Evolutionary conservation across 1,140 invertebrate genomes (phyloP), one percentile per base, ranked within the genome.

Genomic region (Brachionus asplanchnoidis): DNA sequence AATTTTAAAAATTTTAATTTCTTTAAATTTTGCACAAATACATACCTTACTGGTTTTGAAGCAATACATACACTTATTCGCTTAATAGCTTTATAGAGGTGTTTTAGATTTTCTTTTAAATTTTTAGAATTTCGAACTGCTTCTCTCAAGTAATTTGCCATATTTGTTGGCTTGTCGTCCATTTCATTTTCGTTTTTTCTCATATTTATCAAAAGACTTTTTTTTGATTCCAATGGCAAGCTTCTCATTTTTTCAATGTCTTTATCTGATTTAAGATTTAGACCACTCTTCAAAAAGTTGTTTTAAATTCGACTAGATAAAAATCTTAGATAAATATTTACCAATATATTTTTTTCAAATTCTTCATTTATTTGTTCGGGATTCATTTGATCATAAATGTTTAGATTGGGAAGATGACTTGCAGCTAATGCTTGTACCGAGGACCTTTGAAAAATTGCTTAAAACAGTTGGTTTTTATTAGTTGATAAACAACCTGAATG

Each of bases 61-160:
- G 79, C 79, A 65, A 82, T 82, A 28, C 79, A 82, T 20, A 82
- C 53, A 68, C 53, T 68, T 66, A 82, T 82, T 82, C 65, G 36
- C 14, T 82, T 82, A 11, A 82, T 46, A 28, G 60, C 65, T 68
- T 82, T 82, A 46, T 66, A 28, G 4, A 82, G 32, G 3, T 6
- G 50, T 44, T 82, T 82, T n/a, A 82, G 42, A 82, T 82, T 82
- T 68, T 82, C 79, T 65, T 65, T 82, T 26, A 82, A 46, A 65
- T 60, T 65, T 65, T 82, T 82, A 2, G 79, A 82, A 26, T 82
- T 68, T 60, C 65, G 53, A 12, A 82, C 53, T 4, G 53, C 53
- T 28, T 82, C 79, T 82, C 79, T 53, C n/a, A 82, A 46, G 36
- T 32, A 26, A 20, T 60, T 65, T 14, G 65, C 79, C 53, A 82